phyloP scores from a whole-genome alignment of 2,888 invertebrate species.

The Eilema caniola region DNA sequence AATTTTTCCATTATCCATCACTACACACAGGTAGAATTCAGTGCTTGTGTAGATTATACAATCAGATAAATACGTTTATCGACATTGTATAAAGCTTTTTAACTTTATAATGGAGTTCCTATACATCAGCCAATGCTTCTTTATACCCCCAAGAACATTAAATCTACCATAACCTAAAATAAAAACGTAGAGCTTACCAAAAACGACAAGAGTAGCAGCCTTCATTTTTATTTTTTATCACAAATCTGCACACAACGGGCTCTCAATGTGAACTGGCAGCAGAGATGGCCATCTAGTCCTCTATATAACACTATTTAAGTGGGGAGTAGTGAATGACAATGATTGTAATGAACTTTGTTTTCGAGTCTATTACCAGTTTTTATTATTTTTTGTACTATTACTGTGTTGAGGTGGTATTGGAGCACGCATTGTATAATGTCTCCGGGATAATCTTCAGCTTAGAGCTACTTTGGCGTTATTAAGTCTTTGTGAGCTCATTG shows the following conservation, averaged over 20 bases:
- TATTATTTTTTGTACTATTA: neutral
- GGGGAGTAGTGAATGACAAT: constrained; percentile 49
- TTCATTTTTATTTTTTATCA: constrained; percentile 65
- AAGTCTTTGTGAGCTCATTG: constrained; percentile 34
- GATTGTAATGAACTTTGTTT: constrained; percentile 30
- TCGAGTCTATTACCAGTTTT: constrained; percentile 36
- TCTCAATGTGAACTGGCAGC: constrained; percentile 63
- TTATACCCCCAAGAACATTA: neutral
- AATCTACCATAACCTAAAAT: neutral
- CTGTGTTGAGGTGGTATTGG: constrained; percentile 35
- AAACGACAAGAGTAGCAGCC: constrained; percentile 69
- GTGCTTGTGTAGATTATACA: neutral
- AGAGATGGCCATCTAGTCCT: constrained; percentile 50
- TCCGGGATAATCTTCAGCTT: constrained; percentile 24
- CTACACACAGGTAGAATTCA: too few relatives aligned
- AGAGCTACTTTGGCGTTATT: constrained; percentile 8
- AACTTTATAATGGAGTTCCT: neutral
- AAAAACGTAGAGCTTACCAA: constrained; percentile 68
- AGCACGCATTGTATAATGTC: constrained; percentile 12
- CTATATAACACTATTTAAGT: constrained; percentile 62
- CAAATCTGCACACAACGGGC: constrained; percentile 56
- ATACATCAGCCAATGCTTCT: neutral
- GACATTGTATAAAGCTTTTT: too few relatives aligned
- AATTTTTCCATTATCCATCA: too few relatives aligned
- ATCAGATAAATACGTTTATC: neutral